A percentile compares a stretch with the other conserved stretches of the same genome.
Conservation (phyloP, 2,113 vertebrate species). For the Eonycteris spelaea region DNA sequence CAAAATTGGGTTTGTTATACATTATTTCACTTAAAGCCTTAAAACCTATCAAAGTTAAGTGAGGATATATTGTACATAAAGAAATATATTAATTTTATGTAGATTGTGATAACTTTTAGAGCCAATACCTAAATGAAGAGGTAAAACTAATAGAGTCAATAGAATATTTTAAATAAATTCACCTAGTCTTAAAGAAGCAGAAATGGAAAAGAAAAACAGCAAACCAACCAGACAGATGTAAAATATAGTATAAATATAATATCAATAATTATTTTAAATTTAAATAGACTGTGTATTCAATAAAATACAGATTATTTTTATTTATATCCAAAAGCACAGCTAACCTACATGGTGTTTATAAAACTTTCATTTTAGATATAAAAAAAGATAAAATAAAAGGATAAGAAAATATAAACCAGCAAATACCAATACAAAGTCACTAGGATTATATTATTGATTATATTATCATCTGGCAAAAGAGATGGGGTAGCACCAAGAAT, state of each 20-base stretch:
- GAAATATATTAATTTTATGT: not conserved
- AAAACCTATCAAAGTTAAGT: too few relatives aligned
- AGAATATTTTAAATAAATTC: not conserved
- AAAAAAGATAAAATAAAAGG: not conserved
- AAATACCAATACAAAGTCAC: not conserved
- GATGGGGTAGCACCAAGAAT: not conserved
- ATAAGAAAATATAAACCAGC: not conserved
- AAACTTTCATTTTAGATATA: not conserved
- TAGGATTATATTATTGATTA: not conserved
- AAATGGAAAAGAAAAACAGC: not conserved
- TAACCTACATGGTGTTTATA: not conserved
- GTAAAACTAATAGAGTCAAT: not conserved
- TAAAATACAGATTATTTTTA: not conserved
- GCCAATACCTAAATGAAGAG: not conserved
- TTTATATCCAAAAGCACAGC: not conserved
- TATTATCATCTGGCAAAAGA: not conserved
- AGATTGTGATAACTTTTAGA: not conserved
- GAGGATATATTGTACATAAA: too few relatives aligned
- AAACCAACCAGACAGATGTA: not conserved
- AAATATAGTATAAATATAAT: not conserved
- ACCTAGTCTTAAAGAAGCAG: not conserved
- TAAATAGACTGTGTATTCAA: not conserved
- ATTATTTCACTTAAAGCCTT: too few relatives aligned
- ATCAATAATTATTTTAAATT: not conserved
- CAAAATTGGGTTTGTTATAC: too few relatives aligned